These are phyloP conservation scores for Orbicella faveolata DNA, from an alignment of 64 coral and sea anemone genomes.

Conservation along the genomic window DNA sequence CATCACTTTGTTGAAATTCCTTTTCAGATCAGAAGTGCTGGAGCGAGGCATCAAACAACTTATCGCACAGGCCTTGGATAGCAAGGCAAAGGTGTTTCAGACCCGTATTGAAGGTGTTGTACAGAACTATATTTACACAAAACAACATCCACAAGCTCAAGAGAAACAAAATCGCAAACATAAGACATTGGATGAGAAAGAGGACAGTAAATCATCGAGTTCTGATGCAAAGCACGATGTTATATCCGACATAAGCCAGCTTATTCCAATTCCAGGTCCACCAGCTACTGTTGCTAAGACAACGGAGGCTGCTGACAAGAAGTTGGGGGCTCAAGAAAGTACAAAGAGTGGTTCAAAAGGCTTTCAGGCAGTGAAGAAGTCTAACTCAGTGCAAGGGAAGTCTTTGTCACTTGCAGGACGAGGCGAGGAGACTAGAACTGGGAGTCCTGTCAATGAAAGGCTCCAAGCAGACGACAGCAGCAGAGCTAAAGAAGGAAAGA, in stretches of 20 bases:
- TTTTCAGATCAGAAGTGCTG: constrained; percentile 85
- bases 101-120: constrained; percentile 90
- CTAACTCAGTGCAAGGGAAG: neutral
- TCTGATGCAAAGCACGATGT: constrained; percentile 6
- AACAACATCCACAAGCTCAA: constrained; percentile 59
- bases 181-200: constrained; percentile 40
- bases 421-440: constrained; percentile 3
- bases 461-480: neutral
- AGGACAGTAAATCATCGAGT: constrained; percentile 16
- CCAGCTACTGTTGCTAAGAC: constrained; percentile 13
- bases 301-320: constrained; percentile 7
- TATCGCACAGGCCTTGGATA: constrained; percentile 81
- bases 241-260: constrained; percentile 44
- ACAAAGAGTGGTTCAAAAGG: neutral
- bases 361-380: neutral
- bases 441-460: neutral
- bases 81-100: constrained; percentile 82
- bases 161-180: constrained; percentile 53
- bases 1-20: neutral
- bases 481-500: constrained; percentile 22
- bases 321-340: constrained; percentile 6
- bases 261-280: constrained; percentile 36
- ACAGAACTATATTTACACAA: constrained; percentile 84
- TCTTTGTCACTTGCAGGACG: neutral
- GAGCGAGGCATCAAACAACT: constrained; percentile 84